Base-by-base conservation (phyloP, 30 jellyfish, hydroid and myxozoan species). In the Nemopilema nomurai region DNA sequence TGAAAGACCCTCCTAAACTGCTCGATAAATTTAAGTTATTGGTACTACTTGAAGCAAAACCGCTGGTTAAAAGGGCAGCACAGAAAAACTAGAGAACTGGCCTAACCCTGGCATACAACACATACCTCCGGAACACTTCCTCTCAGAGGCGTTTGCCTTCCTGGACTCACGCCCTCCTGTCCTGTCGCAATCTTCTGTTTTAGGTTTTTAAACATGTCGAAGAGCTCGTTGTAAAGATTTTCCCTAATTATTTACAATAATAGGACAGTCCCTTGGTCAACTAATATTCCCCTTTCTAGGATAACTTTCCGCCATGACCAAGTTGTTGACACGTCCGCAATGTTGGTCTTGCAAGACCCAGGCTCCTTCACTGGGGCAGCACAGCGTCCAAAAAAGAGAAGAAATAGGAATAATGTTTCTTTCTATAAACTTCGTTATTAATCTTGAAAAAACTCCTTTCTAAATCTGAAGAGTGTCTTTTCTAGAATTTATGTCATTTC, bases 101-200 rank as follows among this genome's bases (percentile, higher is more conserved):
- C 57, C 57, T 41, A 41, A 41, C n/a, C n/a, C n/a, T 41, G 13
- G 57, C 57, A 13, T 3, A 41, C 57, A 41, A 41, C 57, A 41
- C 90, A 72, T 62, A 84, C 93, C 93, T 84, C 96, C 51, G 57
- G 82, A 24, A 77, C 29, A 32, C 84, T 77, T 57, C 94, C 92
- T 50, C 92, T 74, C 30, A 93, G 76, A 0, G 98, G 98, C 30
- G 97, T 88, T 80, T 93, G 98, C 86, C 97, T 80, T 17, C 98
- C 98, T 16, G 98, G 97, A 63, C 98, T 93, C 25, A 93, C 98
- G n/a, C 98, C 98, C 74, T 93, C 98, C 33, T 87, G 92, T 28
- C 98, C 98, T 51, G 94, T 89, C 16, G 98, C 98, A 72, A 93
- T 93, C 81, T 87, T 88, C 81, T 93, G 93, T 62, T 93, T 93